Evolutionary conservation across 2,888 invertebrate species (phyloP), one percentile per base, ranked within the genome.

Genomic region (Mimas tiliae): DNA sequence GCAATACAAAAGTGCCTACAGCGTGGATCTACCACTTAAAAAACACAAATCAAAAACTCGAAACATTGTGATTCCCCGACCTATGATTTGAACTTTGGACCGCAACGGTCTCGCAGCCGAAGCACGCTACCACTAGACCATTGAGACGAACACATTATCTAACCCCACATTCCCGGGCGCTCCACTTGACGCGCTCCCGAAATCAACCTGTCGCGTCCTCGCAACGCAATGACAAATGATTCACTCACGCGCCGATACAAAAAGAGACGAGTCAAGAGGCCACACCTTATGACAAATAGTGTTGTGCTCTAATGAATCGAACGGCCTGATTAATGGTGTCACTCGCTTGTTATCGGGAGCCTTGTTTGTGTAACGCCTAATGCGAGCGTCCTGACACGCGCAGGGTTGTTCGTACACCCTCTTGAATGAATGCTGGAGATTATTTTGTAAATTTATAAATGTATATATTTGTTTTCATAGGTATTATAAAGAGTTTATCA

Each of bases 311-410:
- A 92, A 92, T 91, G 91, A 92, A 91, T 87, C 88, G 89, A 80
- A 86, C 78, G 83, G 77, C 73, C 87, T 91, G 91, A 92, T 91
- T 90, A 91, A 92, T 91, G 90, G 79, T 87, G 85, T 86, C 86
- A 87, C 87, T 86, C 77, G 78, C 72, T 75, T 77, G 82, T 90
- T 91, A 91, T 91, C 91, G 74, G 69, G 19, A 50, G 19, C 19
- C 9, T 16, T 72, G 77, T 82, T 84, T 85, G 83, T 85, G 82
- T 85, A 81, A 87, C 88, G 85, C 86, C 88, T 90, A 90, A 90
- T 90, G 89, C 87, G 86, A 88, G 88, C 88, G 88, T 82, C 79
- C 81, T 77, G 78, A 79, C 74, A 79, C 74, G 76, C 71, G 14
- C 55, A 52, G 48, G 62, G 53, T 63, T 66, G 52, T 14, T n/a